Conservation (phyloP, 2,888 invertebrate species). For the Melipona bicolor region DNA sequence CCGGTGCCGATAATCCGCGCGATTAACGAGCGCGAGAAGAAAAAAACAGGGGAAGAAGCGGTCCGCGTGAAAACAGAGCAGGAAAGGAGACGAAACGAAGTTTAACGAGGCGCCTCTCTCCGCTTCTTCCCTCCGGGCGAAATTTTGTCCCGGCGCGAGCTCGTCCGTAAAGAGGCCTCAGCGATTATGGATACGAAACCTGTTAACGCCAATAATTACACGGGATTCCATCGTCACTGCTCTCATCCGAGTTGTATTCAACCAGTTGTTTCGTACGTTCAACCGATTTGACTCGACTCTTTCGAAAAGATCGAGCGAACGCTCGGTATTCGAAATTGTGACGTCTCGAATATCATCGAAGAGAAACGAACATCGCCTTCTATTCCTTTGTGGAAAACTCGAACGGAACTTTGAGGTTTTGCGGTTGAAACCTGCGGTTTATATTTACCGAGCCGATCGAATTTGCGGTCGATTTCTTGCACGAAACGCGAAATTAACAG, state of each 20-base stretch:
- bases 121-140: slow-evolving; percentile 52
- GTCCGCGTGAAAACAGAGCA: slow-evolving; percentile 24
- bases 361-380: neutral
- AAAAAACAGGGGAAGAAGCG: slow-evolving; percentile 36
- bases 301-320: neutral
- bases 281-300: slow-evolving; percentile 14
- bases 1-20: slow-evolving; percentile 39
- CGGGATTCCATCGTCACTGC: slow-evolving; percentile 30
- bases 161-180: slow-evolving; percentile 22
- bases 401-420: neutral
- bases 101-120: slow-evolving; percentile 59
- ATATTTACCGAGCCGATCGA: slow-evolving; percentile 28
- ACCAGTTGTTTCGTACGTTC: slow-evolving; percentile 9
- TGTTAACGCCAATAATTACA: slow-evolving; percentile 53
- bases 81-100: slow-evolving; percentile 39
- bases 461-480: slow-evolving; percentile 19
- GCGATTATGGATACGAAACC: slow-evolving; percentile 34
- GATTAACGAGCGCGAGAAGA: slow-evolving; percentile 29
- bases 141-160: slow-evolving; percentile 34
- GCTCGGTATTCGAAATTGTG: too few species aligned
- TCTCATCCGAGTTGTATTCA: slow-evolving; percentile 16
- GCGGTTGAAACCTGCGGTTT: slow-evolving; percentile 22
- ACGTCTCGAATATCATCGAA: neutral
- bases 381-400: slow-evolving; percentile 20
- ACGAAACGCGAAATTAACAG: neutral